Conservation (phyloP, 2,888 invertebrate species). For the Carterocephalus palaemon region DNA sequence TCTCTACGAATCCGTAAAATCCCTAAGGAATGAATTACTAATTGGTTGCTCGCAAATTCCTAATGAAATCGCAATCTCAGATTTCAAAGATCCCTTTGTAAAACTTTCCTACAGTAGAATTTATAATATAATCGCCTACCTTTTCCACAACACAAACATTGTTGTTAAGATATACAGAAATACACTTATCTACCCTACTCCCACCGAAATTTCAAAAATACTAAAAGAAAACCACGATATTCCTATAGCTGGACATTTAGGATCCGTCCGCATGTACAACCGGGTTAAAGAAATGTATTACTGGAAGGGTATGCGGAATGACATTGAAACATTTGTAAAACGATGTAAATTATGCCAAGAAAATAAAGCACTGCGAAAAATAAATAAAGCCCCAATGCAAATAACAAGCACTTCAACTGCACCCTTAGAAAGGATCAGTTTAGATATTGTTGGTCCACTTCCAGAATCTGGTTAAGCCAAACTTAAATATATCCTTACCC, state of each 20-base stretch:
- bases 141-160: no score
- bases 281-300: conserved; percentile 19
- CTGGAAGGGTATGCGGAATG: conserved; percentile 20
- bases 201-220: conserved; percentile 16
- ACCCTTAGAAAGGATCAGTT: conserved; percentile 21
- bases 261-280: conserved; percentile 10
- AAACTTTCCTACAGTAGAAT: no score
- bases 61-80: no score
- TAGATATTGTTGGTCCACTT: conserved; percentile 22
- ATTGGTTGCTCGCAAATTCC: no score
- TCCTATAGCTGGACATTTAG: conserved; percentile 28
- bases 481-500: conserved; percentile 27
- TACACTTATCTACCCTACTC: conserved; percentile 24
- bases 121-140: no score
- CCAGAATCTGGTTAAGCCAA: conserved; percentile 23
- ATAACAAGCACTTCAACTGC: conserved; percentile 21
- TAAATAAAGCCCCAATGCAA: conserved; percentile 22
- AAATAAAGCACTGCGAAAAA: conserved; percentile 20
- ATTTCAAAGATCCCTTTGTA: no score
- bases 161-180: no score
- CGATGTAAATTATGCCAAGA: conserved; percentile 20
- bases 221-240: conserved; percentile 27
- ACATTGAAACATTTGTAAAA: conserved; percentile 26
- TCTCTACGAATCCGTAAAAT: no score
- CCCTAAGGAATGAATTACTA: no score